Evolutionary conservation across 2,797 vertebrate species (phyloP).

Genomic region (Sphenodon punctatus): DNA sequence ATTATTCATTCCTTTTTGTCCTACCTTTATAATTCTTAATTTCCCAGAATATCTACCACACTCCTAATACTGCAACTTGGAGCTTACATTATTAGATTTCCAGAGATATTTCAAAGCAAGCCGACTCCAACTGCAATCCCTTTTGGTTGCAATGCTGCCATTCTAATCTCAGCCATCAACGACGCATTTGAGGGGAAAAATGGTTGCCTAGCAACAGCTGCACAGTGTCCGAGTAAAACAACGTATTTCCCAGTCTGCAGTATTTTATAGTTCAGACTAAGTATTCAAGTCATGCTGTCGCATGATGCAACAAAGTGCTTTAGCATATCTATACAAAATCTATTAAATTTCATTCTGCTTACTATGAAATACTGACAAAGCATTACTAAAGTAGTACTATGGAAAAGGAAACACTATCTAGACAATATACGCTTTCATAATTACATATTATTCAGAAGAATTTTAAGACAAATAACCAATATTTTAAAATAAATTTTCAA

Average conservation of each 20-base stretch:
- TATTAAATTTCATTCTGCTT: rapidly evolving
- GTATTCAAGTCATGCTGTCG: neutral
- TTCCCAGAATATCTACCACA: rapidly evolving
- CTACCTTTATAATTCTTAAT: neutral
- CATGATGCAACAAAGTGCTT: neutral
- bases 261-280: conserved; percentile 42
- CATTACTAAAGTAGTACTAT: rapidly evolving
- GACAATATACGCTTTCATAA: neutral
- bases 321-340: neutral
- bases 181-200: conserved; percentile 43
- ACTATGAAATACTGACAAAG: neutral
- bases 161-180: conserved; percentile 31
- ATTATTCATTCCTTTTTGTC: neutral
- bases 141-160: conserved; percentile 55
- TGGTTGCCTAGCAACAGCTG: conserved; percentile 65
- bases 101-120: neutral
- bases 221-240: conserved; percentile 15
- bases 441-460: neutral
- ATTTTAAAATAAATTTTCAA: neutral
- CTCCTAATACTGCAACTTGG: rapidly evolving
- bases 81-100: neutral
- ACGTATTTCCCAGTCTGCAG: conserved; percentile 34
- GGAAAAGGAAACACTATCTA: neutral
- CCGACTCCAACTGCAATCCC: neutral
- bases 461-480: neutral